These are phyloP conservation scores for Tretioscincus oriximinensis DNA, from an alignment of 2,113 vertebrate species.

Conservation along the genomic window DNA sequence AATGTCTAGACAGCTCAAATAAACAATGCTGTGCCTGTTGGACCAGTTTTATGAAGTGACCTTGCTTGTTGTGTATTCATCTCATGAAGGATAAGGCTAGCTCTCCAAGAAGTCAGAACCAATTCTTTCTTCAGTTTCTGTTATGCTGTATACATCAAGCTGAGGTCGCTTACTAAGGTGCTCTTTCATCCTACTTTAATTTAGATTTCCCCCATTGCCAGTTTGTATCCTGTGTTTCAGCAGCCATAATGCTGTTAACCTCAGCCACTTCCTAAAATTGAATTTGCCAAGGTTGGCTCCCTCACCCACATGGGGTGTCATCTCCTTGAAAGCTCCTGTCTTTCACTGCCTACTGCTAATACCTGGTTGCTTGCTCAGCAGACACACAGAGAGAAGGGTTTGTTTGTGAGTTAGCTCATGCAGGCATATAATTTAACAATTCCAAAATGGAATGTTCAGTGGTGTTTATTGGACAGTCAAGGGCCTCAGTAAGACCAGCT, in stretches of 20 bases:
- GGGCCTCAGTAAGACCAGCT: background rate
- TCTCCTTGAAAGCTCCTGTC: background rate
- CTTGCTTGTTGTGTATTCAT: background rate
- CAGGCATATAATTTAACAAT: background rate
- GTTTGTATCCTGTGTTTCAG: background rate
- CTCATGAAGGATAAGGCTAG: background rate
- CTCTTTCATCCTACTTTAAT: background rate
- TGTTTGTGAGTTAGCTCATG: background rate
- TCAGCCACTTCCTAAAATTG: background rate
- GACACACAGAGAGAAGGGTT: background rate
- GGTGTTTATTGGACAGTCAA: background rate
- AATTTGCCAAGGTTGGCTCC: background rate
- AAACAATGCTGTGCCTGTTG: background rate
- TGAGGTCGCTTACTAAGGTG: background rate
- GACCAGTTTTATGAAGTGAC: background rate
- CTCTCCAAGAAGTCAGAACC: background rate
- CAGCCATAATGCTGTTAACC: background rate
- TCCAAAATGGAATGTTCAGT: background rate
- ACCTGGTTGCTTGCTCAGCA: background rate
- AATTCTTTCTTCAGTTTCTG: background rate
- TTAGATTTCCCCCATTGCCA: background rate
- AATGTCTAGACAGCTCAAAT: background rate
- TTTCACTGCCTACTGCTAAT: background rate
- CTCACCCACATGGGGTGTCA: fast-evolving
- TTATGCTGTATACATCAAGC: background rate